Percentiles rank a stretch among this genome's conserved stretches.
Evolutionary conservation across 1,140 invertebrate species (phyloP).

Genomic region (Holotrichia oblita): DNA sequence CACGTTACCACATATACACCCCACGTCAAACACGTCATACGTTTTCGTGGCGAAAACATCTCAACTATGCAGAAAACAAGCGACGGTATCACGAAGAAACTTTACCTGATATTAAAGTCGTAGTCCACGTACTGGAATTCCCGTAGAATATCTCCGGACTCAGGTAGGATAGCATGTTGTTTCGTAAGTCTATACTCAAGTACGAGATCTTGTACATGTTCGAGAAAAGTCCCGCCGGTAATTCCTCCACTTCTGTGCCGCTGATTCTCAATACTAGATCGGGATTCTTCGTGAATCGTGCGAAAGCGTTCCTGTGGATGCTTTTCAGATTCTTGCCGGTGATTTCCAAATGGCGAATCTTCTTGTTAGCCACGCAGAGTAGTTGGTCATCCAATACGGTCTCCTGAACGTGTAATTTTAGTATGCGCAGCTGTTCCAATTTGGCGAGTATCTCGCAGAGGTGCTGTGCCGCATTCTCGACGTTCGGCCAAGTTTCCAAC

Average conservation of each 20-base stretch:
- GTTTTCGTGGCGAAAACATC: background rate
- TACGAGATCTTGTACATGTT: conserved; percentile 80
- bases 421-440: conserved; percentile 63
- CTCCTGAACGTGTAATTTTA: conserved; percentile 73
- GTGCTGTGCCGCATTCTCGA: conserved; percentile 69
- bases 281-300: conserved; percentile 69
- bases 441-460: conserved; percentile 69
- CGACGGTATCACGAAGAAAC: background rate
- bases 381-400: conserved; percentile 75
- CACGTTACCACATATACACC: background rate
- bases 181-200: conserved; percentile 81
- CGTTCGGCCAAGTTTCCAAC: conserved; percentile 73
- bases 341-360: conserved; percentile 81
- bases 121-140: conserved; percentile 84
- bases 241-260: conserved; percentile 75
- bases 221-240: conserved; percentile 81
- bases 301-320: conserved; percentile 77
- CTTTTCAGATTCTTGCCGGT: conserved; percentile 75
- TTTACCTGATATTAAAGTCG: conserved; percentile 78
- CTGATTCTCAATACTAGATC: conserved; percentile 80
- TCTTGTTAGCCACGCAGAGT: conserved; percentile 75
- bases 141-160: conserved; percentile 85
- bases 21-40: background rate
- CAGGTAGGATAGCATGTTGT: conserved; percentile 81
- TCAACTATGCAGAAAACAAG: background rate